These are phyloP conservation scores for Heliornis fulica DNA, from an alignment of 2,113 vertebrate genomes.

Conservation along the genomic window DNA sequence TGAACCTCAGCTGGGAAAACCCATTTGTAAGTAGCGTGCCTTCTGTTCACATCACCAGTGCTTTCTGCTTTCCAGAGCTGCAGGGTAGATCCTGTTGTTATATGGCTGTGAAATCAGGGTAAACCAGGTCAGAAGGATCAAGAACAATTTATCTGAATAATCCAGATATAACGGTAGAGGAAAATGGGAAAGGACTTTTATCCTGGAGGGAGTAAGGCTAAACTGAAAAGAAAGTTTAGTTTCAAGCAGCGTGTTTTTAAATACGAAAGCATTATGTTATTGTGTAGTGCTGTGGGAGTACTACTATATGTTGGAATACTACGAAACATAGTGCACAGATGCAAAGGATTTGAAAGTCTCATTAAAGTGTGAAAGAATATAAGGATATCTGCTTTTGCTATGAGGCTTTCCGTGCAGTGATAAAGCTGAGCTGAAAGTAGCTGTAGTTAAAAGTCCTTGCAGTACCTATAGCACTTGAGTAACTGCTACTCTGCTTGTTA, in stretches of 20 bases:
- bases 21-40: constrained; percentile 35
- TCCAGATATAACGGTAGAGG: not conserved
- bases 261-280: not conserved
- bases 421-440: not conserved
- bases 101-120: not conserved
- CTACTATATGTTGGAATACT: constrained; percentile 3
- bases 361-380: not conserved
- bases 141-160: not conserved
- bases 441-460: not conserved
- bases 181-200: not conserved
- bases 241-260: constrained; percentile 24
- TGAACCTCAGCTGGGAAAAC: constrained; percentile 53
- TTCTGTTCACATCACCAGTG: not conserved
- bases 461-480: not conserved
- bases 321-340: not conserved
- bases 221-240: constrained; percentile 7
- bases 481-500: not conserved
- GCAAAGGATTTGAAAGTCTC: not conserved
- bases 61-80: not conserved
- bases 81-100: constrained; percentile 4
- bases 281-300: not conserved
- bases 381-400: not conserved
- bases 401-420: not conserved
- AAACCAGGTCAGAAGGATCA: not conserved
- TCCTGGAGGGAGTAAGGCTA: not conserved